phyloP scores from a whole-genome alignment of 1,140 invertebrate species.

The Brachionus koreanus region DNA sequence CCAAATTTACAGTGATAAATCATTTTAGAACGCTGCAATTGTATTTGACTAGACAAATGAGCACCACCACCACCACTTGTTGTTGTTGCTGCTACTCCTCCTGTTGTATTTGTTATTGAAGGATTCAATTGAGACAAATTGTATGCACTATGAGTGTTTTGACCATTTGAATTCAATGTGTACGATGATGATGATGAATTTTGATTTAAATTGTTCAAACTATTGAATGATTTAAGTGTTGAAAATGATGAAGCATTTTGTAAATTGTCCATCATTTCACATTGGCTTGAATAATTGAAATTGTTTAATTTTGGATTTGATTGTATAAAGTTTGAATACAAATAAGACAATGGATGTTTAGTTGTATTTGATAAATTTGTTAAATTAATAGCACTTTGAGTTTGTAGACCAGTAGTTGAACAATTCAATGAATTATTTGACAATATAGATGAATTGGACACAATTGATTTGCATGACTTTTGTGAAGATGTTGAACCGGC shows the following conservation, averaged over 20 bases:
- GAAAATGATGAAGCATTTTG: too few species aligned
- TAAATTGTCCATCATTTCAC: not conserved
- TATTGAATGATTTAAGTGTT: not conserved
- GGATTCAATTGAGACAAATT: not conserved
- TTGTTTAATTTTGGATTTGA: constrained; percentile 27
- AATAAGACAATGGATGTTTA: constrained; percentile 24
- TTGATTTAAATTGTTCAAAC: not conserved
- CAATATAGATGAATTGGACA: not conserved
- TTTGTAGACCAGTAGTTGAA: not conserved
- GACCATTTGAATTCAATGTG: not conserved
- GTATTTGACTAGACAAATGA: constrained; percentile 16
- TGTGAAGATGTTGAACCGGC: not conserved
- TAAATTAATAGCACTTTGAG: not conserved
- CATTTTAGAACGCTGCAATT: constrained; percentile 89
- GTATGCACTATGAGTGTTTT: not conserved
- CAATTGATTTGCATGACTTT: constrained; percentile 13
- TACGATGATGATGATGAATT: not conserved
- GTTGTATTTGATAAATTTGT: constrained; percentile 22
- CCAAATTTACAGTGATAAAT: constrained; percentile 99
- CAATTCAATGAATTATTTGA: not conserved
- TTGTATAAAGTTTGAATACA: constrained; percentile 18
- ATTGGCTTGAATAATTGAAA: not conserved
- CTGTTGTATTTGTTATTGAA: not conserved
- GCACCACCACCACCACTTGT: not conserved
- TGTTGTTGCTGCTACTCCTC: not conserved